These are phyloP conservation scores for Candoia aspera DNA, from an alignment of 2,113 vertebrate genomes.

Conservation along the genomic window DNA sequence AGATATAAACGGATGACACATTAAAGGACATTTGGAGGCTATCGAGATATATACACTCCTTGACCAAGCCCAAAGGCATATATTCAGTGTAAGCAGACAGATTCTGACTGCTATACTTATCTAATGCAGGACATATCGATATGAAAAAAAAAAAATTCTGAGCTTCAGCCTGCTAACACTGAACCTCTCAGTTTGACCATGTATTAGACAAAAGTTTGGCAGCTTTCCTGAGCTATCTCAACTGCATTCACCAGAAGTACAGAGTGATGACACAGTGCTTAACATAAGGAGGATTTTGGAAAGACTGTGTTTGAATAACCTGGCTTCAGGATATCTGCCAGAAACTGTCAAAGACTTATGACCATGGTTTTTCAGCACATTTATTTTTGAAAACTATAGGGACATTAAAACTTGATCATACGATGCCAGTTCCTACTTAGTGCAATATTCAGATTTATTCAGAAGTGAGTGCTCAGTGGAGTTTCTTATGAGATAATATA, in stretches of 20 bases:
- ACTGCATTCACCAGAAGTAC: neutral
- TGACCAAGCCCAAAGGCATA: neutral
- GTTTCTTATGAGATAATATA: neutral
- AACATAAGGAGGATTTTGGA: neutral
- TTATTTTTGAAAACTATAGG: neutral
- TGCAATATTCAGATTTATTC: neutral
- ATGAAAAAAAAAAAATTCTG: neutral
- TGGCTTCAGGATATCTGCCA: neutral
- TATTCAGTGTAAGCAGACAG: neutral
- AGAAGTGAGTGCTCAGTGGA: neutral
- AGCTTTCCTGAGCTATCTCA: conserved; percentile 3
- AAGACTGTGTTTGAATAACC: neutral
- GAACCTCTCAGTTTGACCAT: neutral
- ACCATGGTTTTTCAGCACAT: neutral
- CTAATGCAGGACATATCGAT: neutral
- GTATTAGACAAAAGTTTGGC: neutral
- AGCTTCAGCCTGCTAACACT: conserved; percentile 2
- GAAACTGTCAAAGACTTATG: neutral
- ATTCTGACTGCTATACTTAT: no score
- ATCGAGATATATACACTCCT: neutral
- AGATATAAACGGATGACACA: neutral
- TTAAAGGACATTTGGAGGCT: neutral
- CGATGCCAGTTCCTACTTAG: neutral
- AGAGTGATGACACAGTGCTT: neutral
- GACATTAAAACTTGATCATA: neutral